Percentiles rank a stretch among this genome's conserved stretches.
phyloP scores from a whole-genome alignment of 2,797 vertebrate genomes.

The Diceros bicornis region DNA sequence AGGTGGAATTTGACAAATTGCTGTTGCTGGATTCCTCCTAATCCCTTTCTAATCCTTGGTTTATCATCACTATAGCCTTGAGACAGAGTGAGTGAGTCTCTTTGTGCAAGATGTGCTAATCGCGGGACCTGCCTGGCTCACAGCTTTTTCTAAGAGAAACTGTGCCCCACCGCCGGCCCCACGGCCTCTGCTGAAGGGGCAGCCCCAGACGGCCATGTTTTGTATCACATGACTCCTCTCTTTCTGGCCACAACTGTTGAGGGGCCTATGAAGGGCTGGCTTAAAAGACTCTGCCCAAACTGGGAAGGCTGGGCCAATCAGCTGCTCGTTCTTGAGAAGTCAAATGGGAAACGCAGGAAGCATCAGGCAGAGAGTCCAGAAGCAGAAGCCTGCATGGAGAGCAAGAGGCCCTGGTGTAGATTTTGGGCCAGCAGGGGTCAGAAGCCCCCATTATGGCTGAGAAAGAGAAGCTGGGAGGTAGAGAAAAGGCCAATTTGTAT shows the following conservation, averaged over 20 bases:
- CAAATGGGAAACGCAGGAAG: not conserved
- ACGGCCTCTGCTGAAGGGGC: too few species aligned
- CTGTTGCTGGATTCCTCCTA: not conserved
- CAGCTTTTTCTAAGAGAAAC: not conserved
- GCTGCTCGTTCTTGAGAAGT: not conserved
- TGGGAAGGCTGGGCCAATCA: not conserved
- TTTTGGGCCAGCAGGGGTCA: not conserved
- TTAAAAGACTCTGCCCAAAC: not conserved
- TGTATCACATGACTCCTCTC: not conserved
- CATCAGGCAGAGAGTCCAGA: fast-evolving
- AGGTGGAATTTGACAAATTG: not conserved
- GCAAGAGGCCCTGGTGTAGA: too few species aligned
- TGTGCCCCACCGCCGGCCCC: not conserved
- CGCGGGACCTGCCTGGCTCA: not conserved
- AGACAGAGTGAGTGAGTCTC: not conserved
- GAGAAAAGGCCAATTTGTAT: not conserved
- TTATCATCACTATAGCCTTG: not conserved
- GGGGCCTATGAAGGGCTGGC: not conserved
- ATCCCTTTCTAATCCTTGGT: not conserved
- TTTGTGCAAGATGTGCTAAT: not conserved
- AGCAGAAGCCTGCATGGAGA: not conserved
- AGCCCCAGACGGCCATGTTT: not conserved
- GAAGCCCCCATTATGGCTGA: not conserved
- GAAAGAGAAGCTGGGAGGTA: not conserved
- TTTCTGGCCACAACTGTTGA: not conserved